These are phyloP conservation scores for Gopherus evgoodei DNA, from an alignment of 2,113 vertebrate genomes.

Conservation along the genomic window DNA sequence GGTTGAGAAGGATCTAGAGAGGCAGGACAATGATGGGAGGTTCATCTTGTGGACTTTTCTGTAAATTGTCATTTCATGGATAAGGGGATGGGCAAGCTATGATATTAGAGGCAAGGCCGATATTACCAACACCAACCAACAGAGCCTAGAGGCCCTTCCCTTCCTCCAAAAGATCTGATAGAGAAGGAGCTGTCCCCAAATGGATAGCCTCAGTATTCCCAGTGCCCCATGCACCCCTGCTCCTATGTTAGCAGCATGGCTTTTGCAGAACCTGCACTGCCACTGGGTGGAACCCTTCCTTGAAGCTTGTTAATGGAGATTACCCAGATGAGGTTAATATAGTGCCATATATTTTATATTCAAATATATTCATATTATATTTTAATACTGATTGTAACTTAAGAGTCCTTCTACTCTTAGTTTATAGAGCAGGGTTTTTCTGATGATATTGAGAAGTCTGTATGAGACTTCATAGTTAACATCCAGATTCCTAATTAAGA, in stretches of 20 bases:
- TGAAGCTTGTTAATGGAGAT: not conserved
- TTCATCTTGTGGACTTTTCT: not conserved
- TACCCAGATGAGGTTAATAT: not conserved
- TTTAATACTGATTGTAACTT: not conserved
- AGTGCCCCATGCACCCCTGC: not conserved
- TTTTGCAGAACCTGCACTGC: not conserved
- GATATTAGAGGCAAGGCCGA: not conserved
- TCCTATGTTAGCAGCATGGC: not conserved
- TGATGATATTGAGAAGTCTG: not conserved
- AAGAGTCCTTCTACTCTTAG: constrained; percentile 29
- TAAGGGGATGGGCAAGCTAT: not conserved
- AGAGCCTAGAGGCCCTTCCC: not conserved
- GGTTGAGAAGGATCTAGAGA: not conserved
- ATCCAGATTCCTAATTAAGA: constrained; percentile 49
- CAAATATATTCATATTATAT: too few species aligned
- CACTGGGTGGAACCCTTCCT: not conserved
- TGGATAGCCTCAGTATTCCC: not conserved
- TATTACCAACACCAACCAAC: not conserved
- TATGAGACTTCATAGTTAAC: constrained; percentile 40
- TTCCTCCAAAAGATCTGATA: not conserved
- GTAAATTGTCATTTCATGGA: not conserved
- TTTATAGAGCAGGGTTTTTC: constrained; percentile 58
- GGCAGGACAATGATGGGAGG: not conserved
- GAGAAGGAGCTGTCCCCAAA: not conserved
- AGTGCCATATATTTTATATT: not conserved